Conservation (phyloP, 2,888 invertebrate species). For the Drosophila phalerata region DNA sequence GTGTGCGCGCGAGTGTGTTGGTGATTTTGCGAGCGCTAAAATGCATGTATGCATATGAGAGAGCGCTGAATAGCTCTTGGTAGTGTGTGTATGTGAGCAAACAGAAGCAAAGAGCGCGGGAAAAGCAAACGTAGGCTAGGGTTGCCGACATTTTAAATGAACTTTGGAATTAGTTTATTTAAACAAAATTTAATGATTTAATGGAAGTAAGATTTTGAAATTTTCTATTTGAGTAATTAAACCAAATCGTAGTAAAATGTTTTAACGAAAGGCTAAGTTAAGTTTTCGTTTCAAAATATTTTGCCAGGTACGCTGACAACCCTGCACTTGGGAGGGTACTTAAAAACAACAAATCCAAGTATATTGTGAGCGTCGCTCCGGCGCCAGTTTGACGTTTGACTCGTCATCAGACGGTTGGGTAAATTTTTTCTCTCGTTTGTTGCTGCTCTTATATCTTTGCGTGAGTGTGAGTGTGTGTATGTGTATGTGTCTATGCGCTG, state of each 20-base stretch:
- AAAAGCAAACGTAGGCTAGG: constrained; percentile 49
- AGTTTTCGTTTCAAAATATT: not conserved
- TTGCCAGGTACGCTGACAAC: constrained; percentile 46
- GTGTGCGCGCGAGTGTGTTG: constrained; percentile 33
- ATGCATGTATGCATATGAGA: constrained; percentile 44
- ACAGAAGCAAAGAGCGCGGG: constrained; percentile 53
- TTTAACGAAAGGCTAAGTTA: not conserved
- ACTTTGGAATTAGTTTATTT: constrained; percentile 1
- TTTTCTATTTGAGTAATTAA: not conserved
- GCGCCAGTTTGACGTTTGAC: constrained; percentile 77
- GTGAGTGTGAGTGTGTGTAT: constrained; percentile 47
- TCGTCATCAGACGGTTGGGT: constrained; percentile 78
- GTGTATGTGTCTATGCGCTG: constrained; percentile 50
- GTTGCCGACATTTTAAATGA: constrained; percentile 46
- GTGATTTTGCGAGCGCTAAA: constrained; percentile 26
- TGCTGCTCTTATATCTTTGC: constrained; percentile 48
- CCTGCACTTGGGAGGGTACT: constrained; percentile 67
- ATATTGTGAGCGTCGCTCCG: constrained; percentile 67
- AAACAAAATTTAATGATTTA: not conserved
- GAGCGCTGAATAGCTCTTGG: constrained; percentile 52
- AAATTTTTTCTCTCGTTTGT: constrained; percentile 64
- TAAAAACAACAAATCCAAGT: constrained; percentile 73
- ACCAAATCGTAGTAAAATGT: not conserved
- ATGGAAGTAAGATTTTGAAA: not conserved
- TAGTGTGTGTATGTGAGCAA: constrained; percentile 39